Base-by-base conservation (phyloP, 2,888 invertebrate genomes). In the Aelia acuminata region DNA sequence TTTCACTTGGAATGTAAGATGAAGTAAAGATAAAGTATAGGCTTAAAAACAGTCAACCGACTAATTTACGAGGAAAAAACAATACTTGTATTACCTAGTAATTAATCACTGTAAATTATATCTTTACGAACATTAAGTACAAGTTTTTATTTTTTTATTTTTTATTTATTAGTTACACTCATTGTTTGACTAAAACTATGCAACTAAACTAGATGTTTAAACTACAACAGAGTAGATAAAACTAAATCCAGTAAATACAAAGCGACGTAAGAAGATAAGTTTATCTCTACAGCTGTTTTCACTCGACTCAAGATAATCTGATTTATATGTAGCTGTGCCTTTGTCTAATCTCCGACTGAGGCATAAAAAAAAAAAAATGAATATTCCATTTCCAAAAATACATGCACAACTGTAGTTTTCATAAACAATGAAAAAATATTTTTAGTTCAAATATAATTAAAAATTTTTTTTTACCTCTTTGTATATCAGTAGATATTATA, bases 251-350 rank as follows among this genome's bases (percentile, higher is more conserved):
- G 63, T 70, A 35, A 70, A 70, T 70, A 70, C 18, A 35, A 70
- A 70, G 35, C 53, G 53, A 3, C 1, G n/a, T n/a, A 8, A 8
- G 13, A 31, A 70, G 63, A 70, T 70, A 70, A 35, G 5, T 70
- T 35, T 70, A 70, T 70, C 63, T 70, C 4, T 2, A 5, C 63
- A 35, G 31, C 35, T 70, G 63, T 35, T 70, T 35, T 70, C 63
- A 20, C 31, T 70, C 31, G 13, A 13, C 1, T n/a, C 1, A 20
- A 70, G 63, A 70, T 70, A 70, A 70, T 35, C 26, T 70, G 63
- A 70, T 70, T 70, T 70, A 70, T 70, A 70, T 70, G 13, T 70
- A 35, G 63, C 35, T 70, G 63, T 70, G 63, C 15, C 63, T 70
- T 63, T 50, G 15, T 70, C 31, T 70, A 70, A 70, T 70, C 63